Percentiles rank a stretch among this genome's conserved stretches.
phyloP scores from a whole-genome alignment of 2,888 invertebrate genomes.

The Eurytoma adleriae region DNA sequence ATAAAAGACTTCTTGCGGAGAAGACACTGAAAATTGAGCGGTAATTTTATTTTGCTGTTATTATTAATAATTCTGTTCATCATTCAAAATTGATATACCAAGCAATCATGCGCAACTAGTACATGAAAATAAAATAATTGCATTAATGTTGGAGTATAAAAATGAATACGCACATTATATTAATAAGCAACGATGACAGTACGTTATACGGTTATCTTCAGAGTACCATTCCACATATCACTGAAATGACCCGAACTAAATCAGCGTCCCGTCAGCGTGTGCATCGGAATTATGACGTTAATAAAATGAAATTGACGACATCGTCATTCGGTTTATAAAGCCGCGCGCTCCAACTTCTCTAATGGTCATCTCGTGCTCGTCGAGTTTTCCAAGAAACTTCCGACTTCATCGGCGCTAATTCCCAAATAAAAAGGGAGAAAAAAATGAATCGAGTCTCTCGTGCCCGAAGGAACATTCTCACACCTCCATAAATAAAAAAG shows the following conservation, averaged over 20 bases:
- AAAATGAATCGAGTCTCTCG: neutral
- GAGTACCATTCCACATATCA: neutral
- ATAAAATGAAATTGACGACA: conserved; percentile 23
- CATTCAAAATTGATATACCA: too few relatives aligned
- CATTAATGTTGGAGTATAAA: too few relatives aligned
- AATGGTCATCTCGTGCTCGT: neutral
- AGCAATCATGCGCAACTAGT: too few relatives aligned
- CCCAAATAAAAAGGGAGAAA: conserved; percentile 15
- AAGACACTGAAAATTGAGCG: too few relatives aligned
- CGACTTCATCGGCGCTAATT: neutral
- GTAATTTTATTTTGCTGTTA: too few relatives aligned
- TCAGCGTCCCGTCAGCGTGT: neutral
- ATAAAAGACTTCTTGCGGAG: too few relatives aligned
- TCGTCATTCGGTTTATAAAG: neutral
- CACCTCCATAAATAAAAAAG: conserved; percentile 44
- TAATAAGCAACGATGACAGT: too few relatives aligned
- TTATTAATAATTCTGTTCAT: too few relatives aligned
- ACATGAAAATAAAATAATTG: neutral
- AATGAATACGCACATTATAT: too few relatives aligned
- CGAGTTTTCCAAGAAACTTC: conserved; percentile 18
- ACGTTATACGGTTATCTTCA: neutral
- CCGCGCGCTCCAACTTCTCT: neutral
- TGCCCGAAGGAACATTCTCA: conserved; percentile 23
- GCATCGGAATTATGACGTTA: conserved; percentile 8
- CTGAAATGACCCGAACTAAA: neutral